Evolutionary conservation across 2,113 vertebrate species (phyloP).

Genomic region (Heptranchias perlo): DNA sequence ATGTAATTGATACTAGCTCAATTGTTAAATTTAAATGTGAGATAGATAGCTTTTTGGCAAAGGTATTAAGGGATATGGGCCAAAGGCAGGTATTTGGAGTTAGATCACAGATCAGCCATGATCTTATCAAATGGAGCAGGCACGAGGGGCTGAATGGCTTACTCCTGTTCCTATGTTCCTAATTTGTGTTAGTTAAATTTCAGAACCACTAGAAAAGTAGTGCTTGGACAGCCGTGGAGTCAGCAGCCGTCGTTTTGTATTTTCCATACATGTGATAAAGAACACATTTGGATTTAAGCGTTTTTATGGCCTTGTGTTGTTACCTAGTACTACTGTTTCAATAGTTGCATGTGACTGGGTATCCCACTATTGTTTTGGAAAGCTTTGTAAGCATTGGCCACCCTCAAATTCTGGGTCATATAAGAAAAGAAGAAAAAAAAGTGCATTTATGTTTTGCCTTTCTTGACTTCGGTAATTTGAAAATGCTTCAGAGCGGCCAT

Average conservation of each 20-base stretch:
- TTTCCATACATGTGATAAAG: background rate
- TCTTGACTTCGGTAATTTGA: background rate
- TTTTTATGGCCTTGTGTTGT: background rate
- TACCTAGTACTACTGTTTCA: background rate
- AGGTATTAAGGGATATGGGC: no score
- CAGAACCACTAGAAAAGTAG: background rate
- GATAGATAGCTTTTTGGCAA: no score
- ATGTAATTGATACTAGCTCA: no score
- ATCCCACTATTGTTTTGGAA: background rate
- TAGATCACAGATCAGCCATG: no score
- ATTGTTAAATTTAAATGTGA: no score
- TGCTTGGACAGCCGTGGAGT: background rate
- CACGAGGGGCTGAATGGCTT: no score
- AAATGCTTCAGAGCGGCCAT: background rate
- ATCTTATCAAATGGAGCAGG: no score
- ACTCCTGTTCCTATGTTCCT: no score
- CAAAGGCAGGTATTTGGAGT: no score
- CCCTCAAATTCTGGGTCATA: background rate
- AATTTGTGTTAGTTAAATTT: background rate
- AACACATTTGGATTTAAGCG: background rate
- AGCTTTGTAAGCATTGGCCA: background rate
- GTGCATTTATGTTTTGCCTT: background rate
- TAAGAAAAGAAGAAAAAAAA: background rate
- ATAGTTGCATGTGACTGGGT: background rate
- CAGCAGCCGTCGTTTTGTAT: background rate